Conservation (phyloP, 2,888 invertebrate species). For the Parasteatoda lunata region DNA sequence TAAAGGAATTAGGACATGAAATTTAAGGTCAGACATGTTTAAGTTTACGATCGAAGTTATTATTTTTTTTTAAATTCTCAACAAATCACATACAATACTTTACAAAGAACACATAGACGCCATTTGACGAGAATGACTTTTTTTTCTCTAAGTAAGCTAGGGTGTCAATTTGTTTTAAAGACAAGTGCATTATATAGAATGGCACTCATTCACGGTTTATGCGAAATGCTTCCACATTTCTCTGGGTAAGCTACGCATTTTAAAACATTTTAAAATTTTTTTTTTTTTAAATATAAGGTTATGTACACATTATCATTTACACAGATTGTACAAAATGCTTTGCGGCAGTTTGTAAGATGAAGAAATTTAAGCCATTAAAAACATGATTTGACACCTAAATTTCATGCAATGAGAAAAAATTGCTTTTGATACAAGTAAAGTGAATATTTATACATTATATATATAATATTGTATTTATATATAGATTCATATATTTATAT, state of each 20-base stretch:
- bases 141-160: background rate
- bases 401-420: slow-evolving; percentile 37
- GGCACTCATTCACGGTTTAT: background rate
- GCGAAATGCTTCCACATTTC: background rate
- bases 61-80: too few relatives aligned
- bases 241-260: background rate
- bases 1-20: slow-evolving; percentile 22
- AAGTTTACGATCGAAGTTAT: background rate
- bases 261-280: too few relatives aligned
- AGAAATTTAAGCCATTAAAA: slow-evolving; percentile 35
- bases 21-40: slow-evolving; percentile 34
- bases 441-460: slow-evolving; percentile 47
- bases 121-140: background rate
- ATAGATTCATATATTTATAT: slow-evolving; percentile 30
- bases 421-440: slow-evolving; percentile 27
- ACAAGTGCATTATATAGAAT: background rate
- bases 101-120: background rate
- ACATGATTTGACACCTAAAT: slow-evolving; percentile 49
- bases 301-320: background rate
- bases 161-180: background rate
- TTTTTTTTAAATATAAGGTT: too few relatives aligned
- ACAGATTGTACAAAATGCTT: slow-evolving; percentile 21
- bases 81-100: background rate
- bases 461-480: slow-evolving; percentile 32
- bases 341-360: slow-evolving; percentile 26